These are phyloP conservation scores for Lepidonotus clava DNA, from an alignment of 2,888 invertebrate genomes.

Conservation along the genomic window DNA sequence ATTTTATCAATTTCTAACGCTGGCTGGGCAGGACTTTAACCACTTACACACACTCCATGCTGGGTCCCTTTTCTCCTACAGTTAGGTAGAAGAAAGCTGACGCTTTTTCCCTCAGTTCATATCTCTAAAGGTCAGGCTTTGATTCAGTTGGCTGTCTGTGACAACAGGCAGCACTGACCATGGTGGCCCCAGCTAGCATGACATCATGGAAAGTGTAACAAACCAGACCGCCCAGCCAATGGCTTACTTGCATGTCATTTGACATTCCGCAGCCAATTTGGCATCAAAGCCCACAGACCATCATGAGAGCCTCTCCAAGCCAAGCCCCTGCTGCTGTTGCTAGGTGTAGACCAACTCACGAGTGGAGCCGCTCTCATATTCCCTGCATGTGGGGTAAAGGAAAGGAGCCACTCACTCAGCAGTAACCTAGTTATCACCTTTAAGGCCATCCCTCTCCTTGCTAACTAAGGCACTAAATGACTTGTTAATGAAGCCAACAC, in stretches of 20 bases:
- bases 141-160: neutral
- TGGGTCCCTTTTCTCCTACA: neutral
- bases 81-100: neutral
- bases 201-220: neutral
- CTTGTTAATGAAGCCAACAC: conserved; percentile 15
- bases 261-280: neutral
- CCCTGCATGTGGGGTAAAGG: neutral
- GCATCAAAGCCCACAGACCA: no score
- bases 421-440: neutral
- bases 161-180: neutral
- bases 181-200: neutral
- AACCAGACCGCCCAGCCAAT: neutral
- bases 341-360: neutral
- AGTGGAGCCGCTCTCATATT: neutral
- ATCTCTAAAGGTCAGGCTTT: neutral
- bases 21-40: no score
- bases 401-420: neutral
- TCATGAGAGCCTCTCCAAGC: no score
- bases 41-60: no score
- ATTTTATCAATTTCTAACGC: no score
- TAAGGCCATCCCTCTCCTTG: neutral
- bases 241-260: neutral
- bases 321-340: neutral
- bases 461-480: neutral
- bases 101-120: neutral